Conservation (phyloP, 2,113 vertebrate genomes). For the Pachypanchax playfairii region DNA sequence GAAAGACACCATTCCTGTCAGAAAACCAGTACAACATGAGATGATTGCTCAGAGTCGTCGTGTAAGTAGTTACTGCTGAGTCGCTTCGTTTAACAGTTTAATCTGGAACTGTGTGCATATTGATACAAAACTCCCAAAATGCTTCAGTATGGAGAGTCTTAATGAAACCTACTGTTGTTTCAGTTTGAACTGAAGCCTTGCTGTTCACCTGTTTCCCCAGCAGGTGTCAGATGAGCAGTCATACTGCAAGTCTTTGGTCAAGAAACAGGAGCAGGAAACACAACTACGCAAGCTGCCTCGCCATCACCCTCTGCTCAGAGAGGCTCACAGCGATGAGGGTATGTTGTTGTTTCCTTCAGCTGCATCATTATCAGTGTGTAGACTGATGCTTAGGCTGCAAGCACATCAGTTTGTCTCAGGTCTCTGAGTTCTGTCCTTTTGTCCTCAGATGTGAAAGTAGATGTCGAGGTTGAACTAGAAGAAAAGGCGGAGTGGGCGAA, state of each 20-base stretch:
- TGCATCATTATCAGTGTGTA: neutral
- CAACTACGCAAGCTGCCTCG: constrained; percentile 88
- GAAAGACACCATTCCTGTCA: constrained; percentile 52
- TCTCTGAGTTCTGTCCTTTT: neutral
- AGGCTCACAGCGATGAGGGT: constrained; percentile 92
- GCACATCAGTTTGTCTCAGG: too few species aligned
- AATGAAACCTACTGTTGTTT: too few species aligned
- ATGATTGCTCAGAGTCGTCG: constrained; percentile 42
- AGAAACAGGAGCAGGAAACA: constrained; percentile 84
- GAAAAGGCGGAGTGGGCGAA: constrained; percentile 91
- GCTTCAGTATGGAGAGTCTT: neutral
- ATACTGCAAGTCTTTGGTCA: constrained; percentile 87
- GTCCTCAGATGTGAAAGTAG: constrained; percentile 77
- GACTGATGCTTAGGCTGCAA: too few species aligned
- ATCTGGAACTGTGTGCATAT: constrained; percentile 12
- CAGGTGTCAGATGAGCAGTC: constrained; percentile 84
- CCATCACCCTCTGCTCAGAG: constrained; percentile 90
- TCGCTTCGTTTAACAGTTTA: neutral
- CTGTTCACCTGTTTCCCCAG: constrained; percentile 40
- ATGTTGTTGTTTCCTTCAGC: neutral
- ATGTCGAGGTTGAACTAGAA: constrained; percentile 76
- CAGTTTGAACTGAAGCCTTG: constrained; percentile 11
- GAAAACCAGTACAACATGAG: constrained; percentile 27
- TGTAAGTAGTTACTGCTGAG: constrained; percentile 49
- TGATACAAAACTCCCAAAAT: constrained; percentile 40